Conservation (phyloP, 2,888 invertebrate species). For the Andrena flavipes region DNA sequence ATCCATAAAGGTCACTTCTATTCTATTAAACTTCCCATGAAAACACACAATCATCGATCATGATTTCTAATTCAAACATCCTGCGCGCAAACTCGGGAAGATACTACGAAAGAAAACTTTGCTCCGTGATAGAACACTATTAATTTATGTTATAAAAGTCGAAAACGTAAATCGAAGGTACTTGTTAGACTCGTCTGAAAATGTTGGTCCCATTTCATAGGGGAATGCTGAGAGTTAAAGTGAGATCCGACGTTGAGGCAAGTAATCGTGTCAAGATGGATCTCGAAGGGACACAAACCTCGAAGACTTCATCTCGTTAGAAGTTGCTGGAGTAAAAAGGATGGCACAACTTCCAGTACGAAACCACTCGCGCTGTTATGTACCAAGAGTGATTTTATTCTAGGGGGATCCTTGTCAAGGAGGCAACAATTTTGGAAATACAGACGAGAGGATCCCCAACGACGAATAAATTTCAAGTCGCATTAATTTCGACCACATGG, state of each 20-base stretch:
- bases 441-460: neutral
- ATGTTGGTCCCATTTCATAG: constrained; percentile 14
- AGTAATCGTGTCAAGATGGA: constrained; percentile 6
- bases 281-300: neutral
- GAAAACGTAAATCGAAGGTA: neutral
- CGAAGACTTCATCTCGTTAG: constrained; percentile 31
- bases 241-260: constrained; percentile 9
- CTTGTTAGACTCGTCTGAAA: constrained; percentile 1
- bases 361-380: neutral
- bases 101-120: neutral
- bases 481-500: neutral
- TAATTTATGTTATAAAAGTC: neutral
- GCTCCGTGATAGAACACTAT: neutral
- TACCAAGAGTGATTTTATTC: neutral
- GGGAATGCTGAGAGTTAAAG: constrained; percentile 5
- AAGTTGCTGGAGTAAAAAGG: constrained; percentile 16
- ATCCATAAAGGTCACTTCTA: neutral
- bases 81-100: neutral
- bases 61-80: neutral
- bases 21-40: neutral
- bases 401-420: neutral
- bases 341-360: neutral
- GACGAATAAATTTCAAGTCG: neutral
- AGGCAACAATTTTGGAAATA: neutral
- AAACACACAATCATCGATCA: neutral